These are phyloP conservation scores for Apocheima hispidaria DNA, from an alignment of 2,888 invertebrate genomes.

Conservation along the genomic window DNA sequence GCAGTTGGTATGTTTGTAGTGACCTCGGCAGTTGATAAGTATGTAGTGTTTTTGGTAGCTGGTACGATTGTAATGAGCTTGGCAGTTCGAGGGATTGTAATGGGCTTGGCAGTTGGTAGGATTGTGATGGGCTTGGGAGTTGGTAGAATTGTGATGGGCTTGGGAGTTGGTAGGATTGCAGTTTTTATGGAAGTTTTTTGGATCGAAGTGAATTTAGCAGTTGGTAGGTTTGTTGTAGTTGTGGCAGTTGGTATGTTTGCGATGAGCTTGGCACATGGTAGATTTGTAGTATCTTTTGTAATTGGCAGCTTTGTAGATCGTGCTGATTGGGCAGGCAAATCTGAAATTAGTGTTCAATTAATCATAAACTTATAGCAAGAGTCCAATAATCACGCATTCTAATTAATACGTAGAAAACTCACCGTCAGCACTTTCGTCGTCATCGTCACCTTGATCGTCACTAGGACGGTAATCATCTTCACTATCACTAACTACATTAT, in stretches of 20 bases:
- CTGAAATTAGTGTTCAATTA: background rate
- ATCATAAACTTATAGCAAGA: background rate
- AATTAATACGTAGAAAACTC: background rate
- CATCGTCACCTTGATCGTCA: background rate
- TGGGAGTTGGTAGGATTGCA: background rate
- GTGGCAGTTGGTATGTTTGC: no score
- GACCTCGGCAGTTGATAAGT: background rate
- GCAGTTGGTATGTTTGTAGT: background rate
- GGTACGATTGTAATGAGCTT: background rate
- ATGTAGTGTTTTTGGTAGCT: background rate
- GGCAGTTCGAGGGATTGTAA: no score
- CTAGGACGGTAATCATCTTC: background rate
- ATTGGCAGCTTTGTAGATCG: background rate
- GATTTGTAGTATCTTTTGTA: no score
- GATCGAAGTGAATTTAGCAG: background rate
- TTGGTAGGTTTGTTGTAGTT: no score
- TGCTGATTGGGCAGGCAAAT: background rate
- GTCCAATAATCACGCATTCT: background rate
- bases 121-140: background rate
- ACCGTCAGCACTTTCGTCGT: background rate
- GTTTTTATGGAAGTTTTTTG: background rate
- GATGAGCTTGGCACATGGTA: no score
- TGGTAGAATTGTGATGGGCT: background rate
- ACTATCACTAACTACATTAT: background rate
- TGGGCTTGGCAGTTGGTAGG: background rate